Evolutionary conservation across 2,888 invertebrate genomes (phyloP).

Genomic region (Leptogaster cylindrica): DNA sequence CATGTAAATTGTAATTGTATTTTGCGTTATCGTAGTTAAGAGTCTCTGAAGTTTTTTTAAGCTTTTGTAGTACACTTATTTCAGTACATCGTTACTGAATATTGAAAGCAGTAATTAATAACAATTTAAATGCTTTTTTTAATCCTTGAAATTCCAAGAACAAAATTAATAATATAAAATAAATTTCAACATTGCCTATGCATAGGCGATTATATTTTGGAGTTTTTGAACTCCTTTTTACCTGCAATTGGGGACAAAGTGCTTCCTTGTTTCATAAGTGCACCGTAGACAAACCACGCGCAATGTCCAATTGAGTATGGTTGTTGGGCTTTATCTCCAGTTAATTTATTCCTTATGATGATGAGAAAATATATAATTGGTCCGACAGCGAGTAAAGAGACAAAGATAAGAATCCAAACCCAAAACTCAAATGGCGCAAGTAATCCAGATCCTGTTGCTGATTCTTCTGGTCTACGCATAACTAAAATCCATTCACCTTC

Average conservation of each 20-base stretch:
- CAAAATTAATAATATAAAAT: too few species aligned
- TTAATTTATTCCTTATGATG: constrained; percentile 68
- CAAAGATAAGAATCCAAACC: constrained; percentile 77
- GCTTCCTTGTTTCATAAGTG: constrained; percentile 86
- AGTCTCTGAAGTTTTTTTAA: too few species aligned
- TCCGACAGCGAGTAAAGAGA: constrained; percentile 75
- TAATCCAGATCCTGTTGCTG: constrained; percentile 82
- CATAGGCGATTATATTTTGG: too few species aligned
- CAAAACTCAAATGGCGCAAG: constrained; percentile 78
- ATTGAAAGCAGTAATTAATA: too few species aligned
- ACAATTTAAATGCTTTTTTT: too few species aligned
- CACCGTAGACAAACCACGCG: constrained; percentile 88
- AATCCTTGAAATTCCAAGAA: too few species aligned
- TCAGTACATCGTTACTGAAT: too few species aligned
- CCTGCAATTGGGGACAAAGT: constrained; percentile 80
- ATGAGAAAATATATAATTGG: constrained; percentile 79
- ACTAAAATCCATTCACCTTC: constrained; percentile 81
- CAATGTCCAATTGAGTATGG: constrained; percentile 73
- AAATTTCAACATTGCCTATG: too few species aligned
- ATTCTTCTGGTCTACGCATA: constrained; percentile 79
- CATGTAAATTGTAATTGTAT: too few species aligned
- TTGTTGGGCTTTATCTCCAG: constrained; percentile 66
- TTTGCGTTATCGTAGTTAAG: too few species aligned
- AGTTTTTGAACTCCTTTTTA: too few species aligned
- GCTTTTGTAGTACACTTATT: too few species aligned